phyloP scores from a whole-genome alignment of 2,113 vertebrate species.

The Anolis sagrei region DNA sequence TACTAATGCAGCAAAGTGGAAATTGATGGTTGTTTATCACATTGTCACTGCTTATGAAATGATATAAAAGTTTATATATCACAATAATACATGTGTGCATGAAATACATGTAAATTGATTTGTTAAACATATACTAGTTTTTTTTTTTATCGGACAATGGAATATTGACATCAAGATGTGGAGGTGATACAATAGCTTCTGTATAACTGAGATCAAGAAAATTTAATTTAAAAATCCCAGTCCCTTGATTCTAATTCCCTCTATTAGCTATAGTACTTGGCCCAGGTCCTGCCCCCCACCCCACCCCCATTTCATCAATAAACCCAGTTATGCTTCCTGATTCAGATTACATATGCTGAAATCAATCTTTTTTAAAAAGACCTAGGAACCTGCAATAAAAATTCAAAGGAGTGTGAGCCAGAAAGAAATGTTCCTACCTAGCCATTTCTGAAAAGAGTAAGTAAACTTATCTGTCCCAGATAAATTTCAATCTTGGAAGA shows the following conservation, averaged over 20 bases:
- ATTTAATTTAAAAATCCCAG: neutral
- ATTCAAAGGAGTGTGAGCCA: slow-evolving; percentile 21
- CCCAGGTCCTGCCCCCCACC: neutral
- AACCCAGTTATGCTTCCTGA: neutral
- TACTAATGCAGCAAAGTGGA: neutral
- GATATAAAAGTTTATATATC: neutral
- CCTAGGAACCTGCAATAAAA: neutral
- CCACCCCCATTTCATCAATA: neutral
- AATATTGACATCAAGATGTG: neutral
- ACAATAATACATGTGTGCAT: neutral
- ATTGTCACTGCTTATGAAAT: neutral
- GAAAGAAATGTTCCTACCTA: neutral
- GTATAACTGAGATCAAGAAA: neutral
- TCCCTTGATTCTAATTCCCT: neutral
- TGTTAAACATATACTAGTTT: neutral
- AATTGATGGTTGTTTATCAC: neutral
- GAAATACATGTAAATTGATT: neutral
- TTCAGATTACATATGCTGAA: neutral
- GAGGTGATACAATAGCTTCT: too few species aligned
- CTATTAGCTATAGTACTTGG: neutral
- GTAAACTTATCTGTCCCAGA: slow-evolving; percentile 12
- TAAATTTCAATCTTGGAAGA: slow-evolving; percentile 38
- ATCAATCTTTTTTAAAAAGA: neutral
- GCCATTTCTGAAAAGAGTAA: slow-evolving; percentile 25
- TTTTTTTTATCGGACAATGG: neutral